Evolutionary conservation across 2,113 vertebrate species (phyloP).

Genomic region (Anarhynchus alexandrinus): DNA sequence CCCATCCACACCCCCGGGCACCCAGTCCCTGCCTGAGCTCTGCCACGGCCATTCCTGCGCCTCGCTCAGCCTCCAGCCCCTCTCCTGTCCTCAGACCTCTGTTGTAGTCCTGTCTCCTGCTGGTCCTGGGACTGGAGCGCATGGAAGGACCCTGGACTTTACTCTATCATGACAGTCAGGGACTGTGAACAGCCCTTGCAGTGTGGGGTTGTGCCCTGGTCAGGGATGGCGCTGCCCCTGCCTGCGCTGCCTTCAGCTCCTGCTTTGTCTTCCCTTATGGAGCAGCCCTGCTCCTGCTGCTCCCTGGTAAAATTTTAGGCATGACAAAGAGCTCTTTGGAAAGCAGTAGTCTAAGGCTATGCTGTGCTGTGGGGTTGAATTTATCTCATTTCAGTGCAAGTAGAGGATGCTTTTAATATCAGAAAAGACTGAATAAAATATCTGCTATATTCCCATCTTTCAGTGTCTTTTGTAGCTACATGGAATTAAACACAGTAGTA

Average conservation of each 20-base stretch:
- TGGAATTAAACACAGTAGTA: not conserved
- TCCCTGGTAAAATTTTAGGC: not conserved
- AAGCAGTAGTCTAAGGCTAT: not conserved
- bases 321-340: not conserved
- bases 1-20: not conserved
- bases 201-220: not conserved
- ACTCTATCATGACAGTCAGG: fast-evolving
- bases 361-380: not conserved
- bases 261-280: fast-evolving
- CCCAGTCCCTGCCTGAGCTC: not conserved
- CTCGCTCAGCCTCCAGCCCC: not conserved
- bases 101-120: not conserved
- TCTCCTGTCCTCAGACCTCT: not conserved
- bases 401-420: not conserved
- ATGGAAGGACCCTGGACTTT: not conserved
- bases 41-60: not conserved
- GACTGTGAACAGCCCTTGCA: not conserved
- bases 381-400: not conserved
- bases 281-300: not conserved
- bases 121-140: not conserved
- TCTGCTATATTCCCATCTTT: not conserved
- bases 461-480: not conserved
- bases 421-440: not conserved
- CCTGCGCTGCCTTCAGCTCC: not conserved
- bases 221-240: not conserved